These are phyloP conservation scores for Pantherophis alleghaniensis DNA, from an alignment of 2,797 vertebrate species.

Conservation along the genomic window DNA sequence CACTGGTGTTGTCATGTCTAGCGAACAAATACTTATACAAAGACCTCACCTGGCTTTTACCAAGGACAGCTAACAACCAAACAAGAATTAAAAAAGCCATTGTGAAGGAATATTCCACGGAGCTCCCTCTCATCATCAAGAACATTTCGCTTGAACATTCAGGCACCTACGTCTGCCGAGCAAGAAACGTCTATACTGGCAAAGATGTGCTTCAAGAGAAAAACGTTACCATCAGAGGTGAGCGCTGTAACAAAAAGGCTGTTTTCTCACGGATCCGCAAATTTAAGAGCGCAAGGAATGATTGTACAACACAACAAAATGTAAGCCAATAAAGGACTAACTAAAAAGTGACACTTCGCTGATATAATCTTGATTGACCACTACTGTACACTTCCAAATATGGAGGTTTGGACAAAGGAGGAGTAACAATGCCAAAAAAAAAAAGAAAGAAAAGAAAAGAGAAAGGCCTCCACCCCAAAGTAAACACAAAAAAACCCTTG, in stretches of 20 bases:
- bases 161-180: conserved; percentile 86
- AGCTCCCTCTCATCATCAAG: conserved; percentile 77
- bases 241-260: conserved; percentile 81
- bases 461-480: conserved; percentile 4
- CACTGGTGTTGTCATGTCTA: conserved; percentile 83
- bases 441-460: conserved; percentile 37
- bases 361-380: conserved; percentile 77
- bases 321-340: conserved; percentile 81
- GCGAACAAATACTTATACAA: conserved; percentile 91
- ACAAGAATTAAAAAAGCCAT: conserved; percentile 71
- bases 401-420: conserved; percentile 70
- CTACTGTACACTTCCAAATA: conserved; percentile 72
- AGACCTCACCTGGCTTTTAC: conserved; percentile 82
- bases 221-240: conserved; percentile 88
- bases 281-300: conserved; percentile 80
- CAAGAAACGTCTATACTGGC: conserved; percentile 80
- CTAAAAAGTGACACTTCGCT: conserved; percentile 77
- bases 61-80: conserved; percentile 70
- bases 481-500: not conserved
- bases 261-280: conserved; percentile 82
- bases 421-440: conserved; percentile 64
- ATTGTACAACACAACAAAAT: conserved; percentile 79
- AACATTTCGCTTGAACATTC: conserved; percentile 84
- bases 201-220: conserved; percentile 81
- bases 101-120: conserved; percentile 78